Percentiles rank a stretch among this genome's conserved stretches.
Conservation (phyloP, 2,113 vertebrate species). For the Bothrops jararaca region DNA sequence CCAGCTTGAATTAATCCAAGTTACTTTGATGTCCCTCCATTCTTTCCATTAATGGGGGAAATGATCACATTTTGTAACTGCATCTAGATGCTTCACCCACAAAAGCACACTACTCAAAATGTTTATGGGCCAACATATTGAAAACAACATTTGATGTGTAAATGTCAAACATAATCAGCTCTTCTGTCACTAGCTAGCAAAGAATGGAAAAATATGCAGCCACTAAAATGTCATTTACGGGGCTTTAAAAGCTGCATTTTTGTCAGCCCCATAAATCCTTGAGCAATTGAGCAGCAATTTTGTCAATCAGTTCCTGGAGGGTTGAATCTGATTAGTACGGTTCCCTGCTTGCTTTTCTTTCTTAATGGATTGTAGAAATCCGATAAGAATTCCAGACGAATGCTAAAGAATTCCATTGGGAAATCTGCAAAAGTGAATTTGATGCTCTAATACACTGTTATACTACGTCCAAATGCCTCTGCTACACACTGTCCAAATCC, state of each 20-base stretch:
- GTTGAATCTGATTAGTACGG: constrained; percentile 18
- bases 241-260: constrained; percentile 1
- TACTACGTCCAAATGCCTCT: neutral
- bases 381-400: neutral
- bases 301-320: constrained; percentile 5
- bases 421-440: neutral
- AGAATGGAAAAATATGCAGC: neutral
- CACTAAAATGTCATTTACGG: neutral
- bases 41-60: constrained; percentile 57
- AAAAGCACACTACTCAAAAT: constrained; percentile 29
- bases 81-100: constrained; percentile 49
- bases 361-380: neutral
- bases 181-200: constrained; percentile 14
- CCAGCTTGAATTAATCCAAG: constrained; percentile 48
- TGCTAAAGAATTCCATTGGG: neutral
- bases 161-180: constrained; percentile 47
- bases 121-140: constrained; percentile 14
- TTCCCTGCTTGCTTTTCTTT: neutral
- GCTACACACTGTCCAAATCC: neutral
- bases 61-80: constrained; percentile 52
- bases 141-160: constrained; percentile 51
- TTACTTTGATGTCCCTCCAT: constrained; percentile 42
- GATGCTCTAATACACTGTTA: neutral
- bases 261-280: fast-evolving
- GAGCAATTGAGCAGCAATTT: neutral